These are phyloP conservation scores for Linnaemya vulpina DNA, from an alignment of 2,888 invertebrate species.

Conservation along the genomic window DNA sequence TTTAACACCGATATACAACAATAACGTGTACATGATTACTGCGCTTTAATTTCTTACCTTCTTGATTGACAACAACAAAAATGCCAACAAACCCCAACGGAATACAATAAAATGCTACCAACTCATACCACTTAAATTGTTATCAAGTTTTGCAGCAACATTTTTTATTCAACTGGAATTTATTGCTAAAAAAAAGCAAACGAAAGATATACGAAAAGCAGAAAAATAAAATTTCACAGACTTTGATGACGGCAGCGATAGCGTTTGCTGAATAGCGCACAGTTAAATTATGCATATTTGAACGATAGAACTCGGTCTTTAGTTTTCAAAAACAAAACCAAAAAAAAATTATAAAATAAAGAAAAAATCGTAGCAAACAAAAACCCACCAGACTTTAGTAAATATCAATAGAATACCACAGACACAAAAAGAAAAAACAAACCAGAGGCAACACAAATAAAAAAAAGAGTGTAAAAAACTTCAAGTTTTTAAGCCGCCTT, in stretches of 20 bases:
- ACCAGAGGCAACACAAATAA: conserved; percentile 36
- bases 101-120: conserved; percentile 9
- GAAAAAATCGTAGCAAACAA: conserved; percentile 4
- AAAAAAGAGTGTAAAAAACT: neutral
- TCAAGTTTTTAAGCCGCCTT: conserved; percentile 4
- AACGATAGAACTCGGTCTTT: conserved; percentile 49
- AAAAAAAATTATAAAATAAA: no score
- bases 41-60: neutral
- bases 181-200: conserved; percentile 8
- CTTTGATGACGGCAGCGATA: conserved; percentile 65
- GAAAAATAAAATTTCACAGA: conserved; percentile 45
- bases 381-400: conserved; percentile 41
- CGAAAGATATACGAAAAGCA: conserved; percentile 12
- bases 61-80: conserved; percentile 34
- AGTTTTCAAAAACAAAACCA: conserved; percentile 9
- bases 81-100: neutral
- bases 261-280: conserved; percentile 56
- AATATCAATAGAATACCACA: conserved; percentile 39
- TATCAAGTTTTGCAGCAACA: conserved; percentile 21
- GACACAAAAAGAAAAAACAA: neutral
- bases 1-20: conserved; percentile 64
- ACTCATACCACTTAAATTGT: conserved; percentile 19
- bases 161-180: conserved; percentile 30
- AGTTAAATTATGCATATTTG: conserved; percentile 69
- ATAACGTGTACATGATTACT: conserved; percentile 53